Conservation (phyloP, 2,113 vertebrate species). For the Rafetus swinhoei region DNA sequence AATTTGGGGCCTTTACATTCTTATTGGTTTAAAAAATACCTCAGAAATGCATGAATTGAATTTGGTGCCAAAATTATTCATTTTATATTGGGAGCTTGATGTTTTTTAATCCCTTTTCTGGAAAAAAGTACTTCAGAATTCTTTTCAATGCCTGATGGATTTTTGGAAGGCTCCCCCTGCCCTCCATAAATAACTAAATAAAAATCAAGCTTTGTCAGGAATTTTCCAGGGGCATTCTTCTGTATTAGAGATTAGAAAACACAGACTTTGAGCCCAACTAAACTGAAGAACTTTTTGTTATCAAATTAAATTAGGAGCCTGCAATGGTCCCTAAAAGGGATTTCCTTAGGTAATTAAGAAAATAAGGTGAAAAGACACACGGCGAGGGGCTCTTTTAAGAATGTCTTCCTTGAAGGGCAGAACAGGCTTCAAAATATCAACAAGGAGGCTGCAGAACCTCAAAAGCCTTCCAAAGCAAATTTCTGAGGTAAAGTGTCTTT, state of each 20-base stretch:
- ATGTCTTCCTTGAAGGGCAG: not conserved
- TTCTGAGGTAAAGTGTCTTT: not conserved
- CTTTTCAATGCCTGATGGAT: not conserved
- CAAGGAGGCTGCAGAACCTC: not conserved
- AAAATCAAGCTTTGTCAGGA: not conserved
- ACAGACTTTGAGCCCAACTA: not conserved
- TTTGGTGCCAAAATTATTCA: not conserved
- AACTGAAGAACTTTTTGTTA: not conserved
- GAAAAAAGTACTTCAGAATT: not conserved
- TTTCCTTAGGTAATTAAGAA: not conserved
- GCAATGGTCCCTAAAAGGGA: not conserved
- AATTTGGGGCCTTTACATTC: not conserved
- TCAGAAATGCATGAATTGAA: not conserved
- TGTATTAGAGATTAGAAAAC: not conserved
- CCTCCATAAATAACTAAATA: not conserved
- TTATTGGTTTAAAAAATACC: not conserved
- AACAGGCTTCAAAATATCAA: not conserved
- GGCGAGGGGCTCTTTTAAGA: not conserved
- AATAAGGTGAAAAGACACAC: not conserved
- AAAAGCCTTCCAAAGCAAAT: not conserved
- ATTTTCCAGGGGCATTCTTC: not conserved
- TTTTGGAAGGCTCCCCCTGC: not conserved
- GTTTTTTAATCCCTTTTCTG: not conserved
- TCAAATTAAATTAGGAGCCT: not conserved
- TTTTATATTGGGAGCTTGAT: not conserved